phyloP scores from a whole-genome alignment of 1,140 invertebrate species.

The Lepeophtheirus salmonis region DNA sequence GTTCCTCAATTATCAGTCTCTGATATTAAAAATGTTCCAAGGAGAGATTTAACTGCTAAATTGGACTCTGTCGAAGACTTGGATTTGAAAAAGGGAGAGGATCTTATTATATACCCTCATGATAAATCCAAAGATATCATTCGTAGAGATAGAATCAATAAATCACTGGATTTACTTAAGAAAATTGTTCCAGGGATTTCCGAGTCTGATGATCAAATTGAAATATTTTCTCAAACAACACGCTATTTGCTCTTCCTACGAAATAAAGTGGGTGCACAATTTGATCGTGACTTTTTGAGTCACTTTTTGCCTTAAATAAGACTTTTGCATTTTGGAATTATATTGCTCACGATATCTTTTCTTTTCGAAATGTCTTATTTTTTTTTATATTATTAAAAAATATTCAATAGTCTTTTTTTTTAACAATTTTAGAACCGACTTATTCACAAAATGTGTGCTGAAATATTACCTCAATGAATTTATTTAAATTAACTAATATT shows the following conservation, averaged over 20 bases:
- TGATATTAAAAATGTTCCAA: too few relatives aligned
- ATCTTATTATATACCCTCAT: neutral
- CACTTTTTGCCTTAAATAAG: neutral
- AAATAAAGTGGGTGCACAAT: neutral
- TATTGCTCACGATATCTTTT: too few relatives aligned
- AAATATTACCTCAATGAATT: too few relatives aligned
- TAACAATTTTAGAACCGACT: too few relatives aligned
- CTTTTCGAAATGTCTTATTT: too few relatives aligned
- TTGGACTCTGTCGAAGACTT: too few relatives aligned
- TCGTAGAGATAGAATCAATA: neutral
- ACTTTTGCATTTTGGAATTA: too few relatives aligned
- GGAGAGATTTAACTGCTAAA: too few relatives aligned
- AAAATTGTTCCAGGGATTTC: neutral
- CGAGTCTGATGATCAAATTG: neutral
- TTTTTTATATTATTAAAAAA: too few relatives aligned
- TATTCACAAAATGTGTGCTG: too few relatives aligned
- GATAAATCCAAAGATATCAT: neutral
- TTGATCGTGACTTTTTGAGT: neutral
- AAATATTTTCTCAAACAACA: neutral
- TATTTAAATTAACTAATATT: too few relatives aligned
- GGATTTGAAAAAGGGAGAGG: neutral
- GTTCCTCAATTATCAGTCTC: neutral
- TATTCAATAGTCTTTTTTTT: too few relatives aligned
- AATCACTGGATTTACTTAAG: neutral
- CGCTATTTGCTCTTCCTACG: neutral